Evolutionary conservation across 2,888 invertebrate species (phyloP), one percentile per base, ranked within the genome.

Genomic region (Phortica magna): DNA sequence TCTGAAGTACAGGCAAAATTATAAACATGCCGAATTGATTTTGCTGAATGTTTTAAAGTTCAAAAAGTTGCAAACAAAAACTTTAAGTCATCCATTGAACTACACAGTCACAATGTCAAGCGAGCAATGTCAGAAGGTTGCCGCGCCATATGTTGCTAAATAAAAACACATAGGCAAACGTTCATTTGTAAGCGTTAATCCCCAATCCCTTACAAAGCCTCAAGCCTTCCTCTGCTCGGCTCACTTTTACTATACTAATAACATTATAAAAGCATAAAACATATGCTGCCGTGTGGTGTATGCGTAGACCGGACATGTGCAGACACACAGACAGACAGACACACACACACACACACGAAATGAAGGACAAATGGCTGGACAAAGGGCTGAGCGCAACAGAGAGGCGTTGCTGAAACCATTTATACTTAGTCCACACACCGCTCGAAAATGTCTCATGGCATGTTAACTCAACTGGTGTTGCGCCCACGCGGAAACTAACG

Each of bases 261-360:
- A 71, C 55, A 71, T 71, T 71, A 71, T 71, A 71, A 71, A 55
- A 71, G 70, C 70, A 71, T 71, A 71, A 71, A 55, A 71, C 70
- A 71, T 71, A 71, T 71, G 70, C 55, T 71, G 31, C 53, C 67
- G 39, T 65, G 31, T 39, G 39, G 3, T 41, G 41, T 10, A 22
- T 31, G 14, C 22, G 48, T 19, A 43, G 43, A 43, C 48, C 43
- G 19, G 10, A 17, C 10, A 48, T 17, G n/a, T 14, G 39, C 39
- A 17, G 67, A 68, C 17, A 42, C 10, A 68, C 43, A 17, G 43
- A 48, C 43, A 0, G 64, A 48, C 70, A 22, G 53, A 22, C 70
- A 12, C 22, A 43, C 43, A 19, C n/a, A n/a, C n/a, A n/a, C n/a
- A n/a, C n/a, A n/a, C n/a, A n/a, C n/a, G n/a, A n/a, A n/a, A n/a